These are phyloP conservation scores for Oeneis ivallda DNA, from an alignment of 2,888 invertebrate species.

Conservation along the genomic window DNA sequence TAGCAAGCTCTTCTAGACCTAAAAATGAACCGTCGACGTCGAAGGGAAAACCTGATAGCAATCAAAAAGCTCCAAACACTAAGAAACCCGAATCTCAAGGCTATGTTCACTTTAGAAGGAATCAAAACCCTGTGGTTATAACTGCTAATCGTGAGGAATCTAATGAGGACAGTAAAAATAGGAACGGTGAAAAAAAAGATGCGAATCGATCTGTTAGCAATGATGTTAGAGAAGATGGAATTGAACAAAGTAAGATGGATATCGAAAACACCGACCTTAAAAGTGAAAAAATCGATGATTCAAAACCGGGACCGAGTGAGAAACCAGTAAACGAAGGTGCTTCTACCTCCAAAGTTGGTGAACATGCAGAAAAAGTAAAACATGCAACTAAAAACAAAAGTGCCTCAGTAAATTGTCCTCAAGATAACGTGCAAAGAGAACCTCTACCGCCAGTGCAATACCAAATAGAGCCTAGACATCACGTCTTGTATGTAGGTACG, in stretches of 20 bases:
- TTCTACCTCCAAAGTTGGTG: background rate
- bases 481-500: constrained; percentile 58
- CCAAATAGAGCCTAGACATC: constrained; percentile 46
- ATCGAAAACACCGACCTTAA: background rate
- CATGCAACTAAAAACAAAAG: background rate
- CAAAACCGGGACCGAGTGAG: constrained; percentile 1
- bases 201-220: background rate
- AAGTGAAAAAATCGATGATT: background rate
- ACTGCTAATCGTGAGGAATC: background rate
- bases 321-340: constrained; percentile 6
- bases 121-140: background rate
- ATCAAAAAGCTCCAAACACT: background rate
- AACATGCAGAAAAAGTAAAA: background rate
- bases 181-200: background rate
- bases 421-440: constrained; percentile 20
- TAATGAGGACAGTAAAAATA: background rate
- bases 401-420: constrained; percentile 30
- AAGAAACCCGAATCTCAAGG: background rate
- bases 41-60: background rate
- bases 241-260: background rate
- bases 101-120: background rate
- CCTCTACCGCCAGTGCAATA: constrained; percentile 32
- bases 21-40: constrained; percentile 4
- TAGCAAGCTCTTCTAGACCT: constrained; percentile 25
- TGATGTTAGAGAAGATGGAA: background rate